These are phyloP conservation scores for Misgurnus mizolepis DNA, from an alignment of 2,113 vertebrate genomes.

Conservation along the genomic window DNA sequence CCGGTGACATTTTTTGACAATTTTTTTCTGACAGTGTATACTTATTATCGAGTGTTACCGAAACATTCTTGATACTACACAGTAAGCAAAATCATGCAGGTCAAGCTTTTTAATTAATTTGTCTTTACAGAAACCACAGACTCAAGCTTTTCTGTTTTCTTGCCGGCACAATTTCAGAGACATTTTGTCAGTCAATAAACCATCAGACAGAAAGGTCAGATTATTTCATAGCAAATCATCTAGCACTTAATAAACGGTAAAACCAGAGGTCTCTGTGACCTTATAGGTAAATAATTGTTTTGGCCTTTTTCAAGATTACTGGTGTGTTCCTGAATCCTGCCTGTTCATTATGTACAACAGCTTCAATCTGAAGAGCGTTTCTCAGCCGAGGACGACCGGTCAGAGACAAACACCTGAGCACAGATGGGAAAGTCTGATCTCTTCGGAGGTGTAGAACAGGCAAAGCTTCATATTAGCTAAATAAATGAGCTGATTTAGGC, in stretches of 20 bases:
- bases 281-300: constrained; percentile 57
- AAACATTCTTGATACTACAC: background rate
- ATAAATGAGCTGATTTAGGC: constrained; percentile 23
- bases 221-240: constrained; percentile 30
- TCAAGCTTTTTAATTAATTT: background rate
- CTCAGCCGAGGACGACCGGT: background rate
- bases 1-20: too few relatives aligned
- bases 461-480: constrained; percentile 21
- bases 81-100: background rate
- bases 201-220: background rate
- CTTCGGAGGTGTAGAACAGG: background rate
- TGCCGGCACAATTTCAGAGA: background rate
- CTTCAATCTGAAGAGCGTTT: constrained; percentile 37
- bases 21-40: too few relatives aligned
- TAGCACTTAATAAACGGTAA: constrained; percentile 42
- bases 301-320: constrained; percentile 55
- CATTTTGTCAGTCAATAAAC: constrained; percentile 36
- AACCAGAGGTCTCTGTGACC: constrained; percentile 3
- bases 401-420: constrained; percentile 41
- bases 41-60: too few relatives aligned
- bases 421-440: constrained; percentile 44
- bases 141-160: background rate
- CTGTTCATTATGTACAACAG: constrained; percentile 61
- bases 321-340: constrained; percentile 63
- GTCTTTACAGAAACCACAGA: background rate